These are phyloP conservation scores for Hymenopus coronatus DNA, from an alignment of 2,888 invertebrate species.

Conservation along the genomic window DNA sequence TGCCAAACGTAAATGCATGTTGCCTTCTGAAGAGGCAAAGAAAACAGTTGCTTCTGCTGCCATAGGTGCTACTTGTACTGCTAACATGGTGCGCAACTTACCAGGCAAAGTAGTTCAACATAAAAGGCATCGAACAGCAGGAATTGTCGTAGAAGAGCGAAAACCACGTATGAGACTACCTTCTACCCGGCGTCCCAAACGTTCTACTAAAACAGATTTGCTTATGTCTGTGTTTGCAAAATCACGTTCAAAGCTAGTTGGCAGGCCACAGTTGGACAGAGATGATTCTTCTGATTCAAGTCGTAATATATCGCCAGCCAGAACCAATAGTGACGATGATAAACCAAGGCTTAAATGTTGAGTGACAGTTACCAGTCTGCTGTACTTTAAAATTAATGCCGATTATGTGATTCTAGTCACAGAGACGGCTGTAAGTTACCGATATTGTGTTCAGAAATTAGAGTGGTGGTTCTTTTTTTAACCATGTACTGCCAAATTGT, in stretches of 20 bases:
- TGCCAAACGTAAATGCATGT: not conserved
- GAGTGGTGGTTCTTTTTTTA: not conserved
- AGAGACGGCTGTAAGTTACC: not conserved
- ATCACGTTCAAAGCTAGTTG: not conserved
- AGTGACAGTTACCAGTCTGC: not conserved
- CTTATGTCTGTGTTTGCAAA: slow-evolving; percentile 26
- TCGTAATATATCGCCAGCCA: not conserved
- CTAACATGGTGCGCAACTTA: not conserved
- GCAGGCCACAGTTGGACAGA: not conserved
- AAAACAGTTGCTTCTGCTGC: not conserved
- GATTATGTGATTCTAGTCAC: not conserved
- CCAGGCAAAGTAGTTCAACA: not conserved
- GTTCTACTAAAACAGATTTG: slow-evolving; percentile 22
- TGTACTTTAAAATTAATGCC: not conserved
- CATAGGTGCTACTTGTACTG: not conserved
- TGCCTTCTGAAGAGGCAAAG: not conserved
- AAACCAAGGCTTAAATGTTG: not conserved
- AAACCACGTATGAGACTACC: not conserved
- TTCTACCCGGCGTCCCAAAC: not conserved
- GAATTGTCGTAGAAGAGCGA: not conserved
- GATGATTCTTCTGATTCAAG: not conserved
- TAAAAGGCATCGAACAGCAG: not conserved
- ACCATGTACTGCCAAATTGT: not conserved
- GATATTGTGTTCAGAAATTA: not conserved
- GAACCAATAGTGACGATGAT: not conserved